phyloP scores from a whole-genome alignment of 2,113 vertebrate genomes.

The Ailurus styani region DNA sequence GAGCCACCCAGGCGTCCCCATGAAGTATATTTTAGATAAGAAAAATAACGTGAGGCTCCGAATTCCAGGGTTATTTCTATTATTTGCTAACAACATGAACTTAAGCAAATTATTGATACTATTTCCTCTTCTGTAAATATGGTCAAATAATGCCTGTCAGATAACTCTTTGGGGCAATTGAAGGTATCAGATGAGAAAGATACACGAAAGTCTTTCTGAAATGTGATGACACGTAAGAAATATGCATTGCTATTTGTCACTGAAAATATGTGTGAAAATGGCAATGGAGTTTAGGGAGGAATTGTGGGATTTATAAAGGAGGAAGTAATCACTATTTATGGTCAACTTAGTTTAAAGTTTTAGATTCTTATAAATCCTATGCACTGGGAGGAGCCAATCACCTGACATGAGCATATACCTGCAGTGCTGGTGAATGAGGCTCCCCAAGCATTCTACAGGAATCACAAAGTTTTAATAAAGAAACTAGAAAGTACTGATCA shows the following conservation, averaged over 20 bases:
- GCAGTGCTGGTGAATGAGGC: fast-evolving
- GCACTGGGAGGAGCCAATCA: neutral
- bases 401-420: neutral
- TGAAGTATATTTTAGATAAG: neutral
- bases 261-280: neutral
- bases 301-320: neutral
- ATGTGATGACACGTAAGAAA: neutral
- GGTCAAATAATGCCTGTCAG: neutral
- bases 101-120: neutral
- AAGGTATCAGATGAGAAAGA: neutral
- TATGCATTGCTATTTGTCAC: neutral
- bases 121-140: neutral
- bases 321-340: neutral
- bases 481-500: neutral
- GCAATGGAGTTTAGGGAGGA: neutral
- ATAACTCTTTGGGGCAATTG: neutral
- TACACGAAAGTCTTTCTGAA: neutral
- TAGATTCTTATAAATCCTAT: neutral
- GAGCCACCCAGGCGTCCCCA: neutral
- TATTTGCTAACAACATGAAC: neutral
- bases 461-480: neutral
- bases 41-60: neutral
- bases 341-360: neutral
- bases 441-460: neutral
- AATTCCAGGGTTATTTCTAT: neutral